Percentiles rank a stretch among this genome's conserved stretches.
Conservation (phyloP, 2,797 vertebrate genomes). For the Cuniculus paca region DNA sequence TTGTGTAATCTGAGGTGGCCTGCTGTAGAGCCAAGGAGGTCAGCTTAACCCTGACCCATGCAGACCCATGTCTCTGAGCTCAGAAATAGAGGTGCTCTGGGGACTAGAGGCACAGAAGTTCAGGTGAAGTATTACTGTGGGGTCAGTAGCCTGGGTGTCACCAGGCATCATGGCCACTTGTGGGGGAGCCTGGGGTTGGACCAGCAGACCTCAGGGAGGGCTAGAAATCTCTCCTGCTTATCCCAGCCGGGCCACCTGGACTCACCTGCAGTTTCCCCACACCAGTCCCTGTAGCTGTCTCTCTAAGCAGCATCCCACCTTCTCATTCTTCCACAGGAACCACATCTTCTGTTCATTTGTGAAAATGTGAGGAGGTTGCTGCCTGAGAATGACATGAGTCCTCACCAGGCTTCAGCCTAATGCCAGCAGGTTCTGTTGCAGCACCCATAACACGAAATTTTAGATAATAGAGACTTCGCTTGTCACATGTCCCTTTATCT, state of each 20-base stretch:
- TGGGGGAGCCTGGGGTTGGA: neutral
- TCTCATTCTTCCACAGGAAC: neutral
- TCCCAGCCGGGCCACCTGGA: neutral
- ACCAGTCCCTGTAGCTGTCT: neutral
- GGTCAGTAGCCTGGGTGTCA: neutral
- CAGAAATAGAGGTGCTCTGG: neutral
- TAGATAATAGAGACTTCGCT: neutral
- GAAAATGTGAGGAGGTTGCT: conserved; percentile 22
- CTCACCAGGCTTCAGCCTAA: neutral
- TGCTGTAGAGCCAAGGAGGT: neutral
- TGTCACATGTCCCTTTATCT: neutral
- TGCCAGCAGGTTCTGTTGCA: neutral
- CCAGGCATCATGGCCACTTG: neutral
- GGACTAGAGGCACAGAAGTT: neutral
- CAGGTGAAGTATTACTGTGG: neutral
- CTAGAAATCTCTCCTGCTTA: neutral
- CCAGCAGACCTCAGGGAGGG: neutral
- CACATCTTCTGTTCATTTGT: neutral
- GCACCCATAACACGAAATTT: neutral
- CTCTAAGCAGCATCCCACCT: neutral
- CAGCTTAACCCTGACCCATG: neutral
- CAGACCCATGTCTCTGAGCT: neutral
- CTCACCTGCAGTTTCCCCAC: neutral
- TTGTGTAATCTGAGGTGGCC: neutral
- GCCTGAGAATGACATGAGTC: neutral